Evolutionary conservation across 2,888 invertebrate genomes (phyloP), one percentile per base, ranked within the genome.

Genomic region (Oscheius onirici): DNA sequence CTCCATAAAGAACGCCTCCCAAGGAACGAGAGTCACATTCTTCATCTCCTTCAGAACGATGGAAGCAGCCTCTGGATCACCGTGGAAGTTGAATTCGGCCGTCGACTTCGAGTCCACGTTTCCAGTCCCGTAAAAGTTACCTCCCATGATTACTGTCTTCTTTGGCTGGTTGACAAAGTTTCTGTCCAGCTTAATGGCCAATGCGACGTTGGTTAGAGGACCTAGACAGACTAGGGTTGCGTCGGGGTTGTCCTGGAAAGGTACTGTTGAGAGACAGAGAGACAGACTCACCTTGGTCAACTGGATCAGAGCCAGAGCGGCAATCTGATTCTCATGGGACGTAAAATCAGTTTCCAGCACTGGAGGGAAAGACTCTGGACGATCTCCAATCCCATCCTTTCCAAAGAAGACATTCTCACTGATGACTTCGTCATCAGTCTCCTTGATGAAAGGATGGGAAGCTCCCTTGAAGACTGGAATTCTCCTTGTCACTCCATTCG

Each of bases 31-130:
- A 60, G 89, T 90, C 0, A 92, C 89, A 13, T 92, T 92, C 51
- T 87, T 88, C 43, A 91, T 88, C 79, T 90, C 90, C 28, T 90
- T 89, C n/a, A 93, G 88, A n/a, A 92, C 91, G 58, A 93, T 91
- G 80, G 91, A 90, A 0, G 92, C 93, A 2, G 93, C 92, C 88
- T 94, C 93, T 0, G 93, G 93, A 88, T 94, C 93, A 24, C 89
- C 88, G 78, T 90, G 91, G 86, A 93, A 93, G 88, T 94, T 94
- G 85, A 92, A 94, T 88, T 94, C 93, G 0, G 92, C 92, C 49
- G 91, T 84, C 15, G 83, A 78, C 41, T 77, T 75, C 10, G 81
- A 74, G 22, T 82, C 76, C 0, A 87, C 83, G 76, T 89, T 89
- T 13, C 89, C 89, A 44, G 83, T 78, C 5, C 83, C 87, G 67